Evolutionary conservation across 2,113 vertebrate genomes (phyloP), one percentile per base, ranked within the genome.

Genomic region (Pandion haliaetus): DNA sequence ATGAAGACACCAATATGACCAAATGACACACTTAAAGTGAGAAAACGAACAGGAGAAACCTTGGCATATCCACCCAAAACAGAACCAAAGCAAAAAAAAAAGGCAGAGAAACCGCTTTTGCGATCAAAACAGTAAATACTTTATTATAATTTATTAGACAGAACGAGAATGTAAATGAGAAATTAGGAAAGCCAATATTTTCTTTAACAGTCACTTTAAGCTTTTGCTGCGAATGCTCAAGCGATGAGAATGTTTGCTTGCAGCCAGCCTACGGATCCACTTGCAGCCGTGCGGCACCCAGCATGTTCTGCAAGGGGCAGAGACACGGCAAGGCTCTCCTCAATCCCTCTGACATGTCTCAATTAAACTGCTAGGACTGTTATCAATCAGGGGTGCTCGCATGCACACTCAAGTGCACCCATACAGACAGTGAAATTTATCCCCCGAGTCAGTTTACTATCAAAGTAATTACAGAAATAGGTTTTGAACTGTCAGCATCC

Each of bases 1-100:
- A 95, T 81, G 94, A 95, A 95, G 94, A 96, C 95, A 97, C 96
- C 93, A 93, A 95, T 96, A 96, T 93, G 95, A 97, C 95, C 95
- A 96, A 97, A 96, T 95, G 94, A 97, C 97, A 97, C 96, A 97
- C 96, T 88, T 73, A 66, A 96, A 97, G 96, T 95, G 95, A 97
- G 96, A 96, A 97, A 97, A 90, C 2, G 93, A 97, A 96, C 87
- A 93, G 93, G 96, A 96, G 91, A 96, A 97, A 96, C 96, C 94
- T 90, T 96, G 95, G 96, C 93, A 96, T 80, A 93, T 49, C 93
- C 89, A 93, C 69, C 70, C 94, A 94, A 95, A 97, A 97, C 94
- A 95, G 87, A 97, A 97, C 17, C 84, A 91, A 91, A 96, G 93
- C 91, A 95, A 74, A 79, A 94, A 95, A 82, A 96, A 96, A 95